phyloP scores from a whole-genome alignment of 37 sponge, comb jelly and placozoan species.

The Tethya wilhelma region DNA sequence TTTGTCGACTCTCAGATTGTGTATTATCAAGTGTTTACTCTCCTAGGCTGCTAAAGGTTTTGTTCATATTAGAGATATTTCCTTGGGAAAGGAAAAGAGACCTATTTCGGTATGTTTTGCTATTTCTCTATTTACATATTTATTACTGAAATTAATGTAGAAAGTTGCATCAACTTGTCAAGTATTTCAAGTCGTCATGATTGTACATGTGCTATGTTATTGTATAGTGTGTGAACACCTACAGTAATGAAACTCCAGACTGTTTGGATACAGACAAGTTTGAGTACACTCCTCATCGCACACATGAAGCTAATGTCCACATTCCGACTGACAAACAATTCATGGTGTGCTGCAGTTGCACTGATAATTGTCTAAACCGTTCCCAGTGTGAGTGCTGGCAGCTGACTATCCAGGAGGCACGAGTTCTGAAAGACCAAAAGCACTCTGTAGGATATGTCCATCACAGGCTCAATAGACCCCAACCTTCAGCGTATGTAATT shows the following conservation, averaged over 20 bases:
- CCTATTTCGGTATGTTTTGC: constrained; percentile 33
- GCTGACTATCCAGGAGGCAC: constrained; percentile 63
- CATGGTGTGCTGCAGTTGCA: constrained; percentile 74
- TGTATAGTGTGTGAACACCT: constrained; percentile 56
- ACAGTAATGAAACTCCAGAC: constrained; percentile 2
- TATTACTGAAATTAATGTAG: too few relatives aligned
- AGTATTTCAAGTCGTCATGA: not conserved
- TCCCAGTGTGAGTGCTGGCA: constrained; percentile 69
- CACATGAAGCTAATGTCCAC: constrained; percentile 25
- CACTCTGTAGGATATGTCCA: constrained; percentile 50
- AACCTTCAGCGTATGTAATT: constrained; percentile 50
- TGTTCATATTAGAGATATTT: constrained; percentile 7
- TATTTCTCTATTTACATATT: not conserved
- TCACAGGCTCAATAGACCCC: constrained; percentile 36
- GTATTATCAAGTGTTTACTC: not conserved
- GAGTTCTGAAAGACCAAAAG: not conserved
- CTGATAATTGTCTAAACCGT: constrained; percentile 52
- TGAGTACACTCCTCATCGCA: constrained; percentile 56
- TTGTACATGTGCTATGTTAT: not conserved
- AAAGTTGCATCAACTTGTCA: too few relatives aligned
- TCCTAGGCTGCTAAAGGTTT: not conserved
- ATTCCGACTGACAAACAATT: constrained; percentile 47
- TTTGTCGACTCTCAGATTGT: not conserved
- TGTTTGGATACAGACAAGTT: constrained; percentile 28
- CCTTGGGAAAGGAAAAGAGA: constrained; percentile 20